Evolutionary conservation across 1,140 invertebrate species (phyloP).

Genomic region (Zaprionus camerounensis): DNA sequence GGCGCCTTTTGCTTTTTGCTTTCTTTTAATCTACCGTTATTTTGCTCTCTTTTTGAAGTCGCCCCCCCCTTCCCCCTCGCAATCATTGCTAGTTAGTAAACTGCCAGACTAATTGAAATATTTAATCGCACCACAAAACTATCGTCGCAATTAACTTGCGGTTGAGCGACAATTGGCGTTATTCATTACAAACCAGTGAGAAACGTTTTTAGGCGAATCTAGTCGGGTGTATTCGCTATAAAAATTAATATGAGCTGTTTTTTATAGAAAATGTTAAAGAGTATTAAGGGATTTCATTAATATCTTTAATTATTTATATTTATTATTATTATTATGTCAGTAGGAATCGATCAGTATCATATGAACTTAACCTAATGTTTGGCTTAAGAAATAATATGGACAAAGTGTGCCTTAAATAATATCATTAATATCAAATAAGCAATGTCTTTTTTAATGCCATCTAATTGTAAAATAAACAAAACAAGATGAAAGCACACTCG

Average conservation of each 20-base stretch:
- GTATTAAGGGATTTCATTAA: background rate
- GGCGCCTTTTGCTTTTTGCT: constrained; percentile 28
- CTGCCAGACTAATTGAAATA: constrained; percentile 73
- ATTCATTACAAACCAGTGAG: constrained; percentile 70
- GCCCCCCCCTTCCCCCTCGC: background rate
- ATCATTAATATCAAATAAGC: too few relatives aligned
- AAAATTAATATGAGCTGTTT: background rate
- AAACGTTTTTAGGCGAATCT: constrained; percentile 42
- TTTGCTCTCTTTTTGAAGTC: constrained; percentile 16
- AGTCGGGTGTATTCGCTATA: background rate
- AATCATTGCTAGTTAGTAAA: background rate
- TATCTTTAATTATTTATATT: too few relatives aligned
- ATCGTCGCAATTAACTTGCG: constrained; percentile 79
- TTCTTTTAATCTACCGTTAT: constrained; percentile 48
- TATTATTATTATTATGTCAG: too few relatives aligned
- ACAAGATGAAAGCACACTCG: too few relatives aligned
- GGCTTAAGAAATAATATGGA: too few relatives aligned
- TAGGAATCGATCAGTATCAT: too few relatives aligned
- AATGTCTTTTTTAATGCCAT: too few relatives aligned
- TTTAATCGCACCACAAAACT: constrained; percentile 71
- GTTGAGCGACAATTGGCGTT: constrained; percentile 45
- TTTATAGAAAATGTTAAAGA: background rate
- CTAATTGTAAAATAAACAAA: too few relatives aligned
- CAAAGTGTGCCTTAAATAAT: too few relatives aligned
- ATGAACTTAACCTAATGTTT: too few relatives aligned